Evolutionary conservation across 2,113 vertebrate species (phyloP).

Genomic region (Fukomys damarensis): DNA sequence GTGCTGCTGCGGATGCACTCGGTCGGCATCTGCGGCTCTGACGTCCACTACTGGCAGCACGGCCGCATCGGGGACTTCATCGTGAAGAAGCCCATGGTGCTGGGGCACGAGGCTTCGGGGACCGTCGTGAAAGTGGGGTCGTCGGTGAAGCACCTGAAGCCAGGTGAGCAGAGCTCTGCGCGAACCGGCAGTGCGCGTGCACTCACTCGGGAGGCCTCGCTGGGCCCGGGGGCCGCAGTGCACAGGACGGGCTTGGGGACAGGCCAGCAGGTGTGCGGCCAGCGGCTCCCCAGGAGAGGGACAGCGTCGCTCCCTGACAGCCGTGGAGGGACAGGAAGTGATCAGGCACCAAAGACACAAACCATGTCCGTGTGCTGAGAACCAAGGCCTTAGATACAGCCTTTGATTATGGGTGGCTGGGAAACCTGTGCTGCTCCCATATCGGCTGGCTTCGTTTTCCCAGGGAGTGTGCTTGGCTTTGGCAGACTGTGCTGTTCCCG

Average conservation of each 20-base stretch:
- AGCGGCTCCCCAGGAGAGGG: neutral
- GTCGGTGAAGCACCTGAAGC: constrained; percentile 91
- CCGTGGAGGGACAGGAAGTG: neutral
- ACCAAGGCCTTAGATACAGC: neutral
- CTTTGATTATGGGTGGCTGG: neutral
- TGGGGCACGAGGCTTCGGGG: constrained; percentile 96
- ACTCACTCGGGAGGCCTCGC: neutral
- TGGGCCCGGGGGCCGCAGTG: neutral
- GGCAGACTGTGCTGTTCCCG: neutral
- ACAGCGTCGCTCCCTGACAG: neutral
- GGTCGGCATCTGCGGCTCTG: constrained; percentile 97
- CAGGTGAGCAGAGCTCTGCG: constrained; percentile 81
- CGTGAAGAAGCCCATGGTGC: constrained; percentile 93
- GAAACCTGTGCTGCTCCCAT: neutral
- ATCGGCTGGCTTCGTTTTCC: constrained; percentile 4
- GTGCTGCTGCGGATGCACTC: constrained; percentile 97
- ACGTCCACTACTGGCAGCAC: constrained; percentile 96
- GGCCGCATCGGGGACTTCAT: constrained; percentile 94
- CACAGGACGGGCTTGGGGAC: neutral
- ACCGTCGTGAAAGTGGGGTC: constrained; percentile 93
- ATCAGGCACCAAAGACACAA: neutral
- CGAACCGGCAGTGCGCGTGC: neutral
- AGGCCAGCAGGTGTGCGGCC: neutral
- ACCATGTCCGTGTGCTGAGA: neutral
- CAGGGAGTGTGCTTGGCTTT: neutral